Base-by-base conservation (phyloP, 2,113 vertebrate genomes). In the Microcebus murinus region DNA sequence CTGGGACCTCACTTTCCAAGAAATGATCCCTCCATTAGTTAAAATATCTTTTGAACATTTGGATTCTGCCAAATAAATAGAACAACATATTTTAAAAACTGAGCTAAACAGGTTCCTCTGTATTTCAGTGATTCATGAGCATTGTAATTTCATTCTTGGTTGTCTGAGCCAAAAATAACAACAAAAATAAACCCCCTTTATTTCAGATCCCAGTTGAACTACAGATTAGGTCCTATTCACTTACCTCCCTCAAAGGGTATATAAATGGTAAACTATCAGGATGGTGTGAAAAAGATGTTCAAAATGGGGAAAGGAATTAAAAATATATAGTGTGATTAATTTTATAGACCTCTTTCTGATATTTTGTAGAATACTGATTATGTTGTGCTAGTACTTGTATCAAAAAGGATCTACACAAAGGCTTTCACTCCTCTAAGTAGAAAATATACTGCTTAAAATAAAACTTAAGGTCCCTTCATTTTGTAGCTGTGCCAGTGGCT, bases 301-400 rank as follows among this genome's bases (percentile, higher is more conserved):
- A 94, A 71, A 92, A 87, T 52, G 17, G 59, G 18, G 70, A 5
- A 45, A 59, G 21, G 52, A 67, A 59, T 87, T 80, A 88, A 89
- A 96, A 91, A 84, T 61, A 63, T 34, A n/a, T 50, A 25, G 27
- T 82, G 2, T 87, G 15, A 67, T 94, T 91, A 36, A 90, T 90
- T 84, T 68, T 79, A 48, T 36, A 85, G 25, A 5, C n/a, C 27
- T 91, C 18, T 59, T 91, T 76, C 48, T 84, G 42, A 42, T 94
- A 80, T 90, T 71, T 93, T 91, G 42, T 81, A 48, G 29, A 85
- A 76, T 92, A 84, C 59, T 90, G 18, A 81, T 86, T 94, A 91
- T 42, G 11, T 91, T 57, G 9, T 85, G 12, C 5, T 82, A 50
- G 10, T 90, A 71, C 77, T 82, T 96, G 27, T 65, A 87, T 74